Evolutionary conservation across 92 coral and sea anemone genomes (phyloP), one percentile per base, ranked within the genome.

Genomic region (Chrysogorgia sp.): DNA sequence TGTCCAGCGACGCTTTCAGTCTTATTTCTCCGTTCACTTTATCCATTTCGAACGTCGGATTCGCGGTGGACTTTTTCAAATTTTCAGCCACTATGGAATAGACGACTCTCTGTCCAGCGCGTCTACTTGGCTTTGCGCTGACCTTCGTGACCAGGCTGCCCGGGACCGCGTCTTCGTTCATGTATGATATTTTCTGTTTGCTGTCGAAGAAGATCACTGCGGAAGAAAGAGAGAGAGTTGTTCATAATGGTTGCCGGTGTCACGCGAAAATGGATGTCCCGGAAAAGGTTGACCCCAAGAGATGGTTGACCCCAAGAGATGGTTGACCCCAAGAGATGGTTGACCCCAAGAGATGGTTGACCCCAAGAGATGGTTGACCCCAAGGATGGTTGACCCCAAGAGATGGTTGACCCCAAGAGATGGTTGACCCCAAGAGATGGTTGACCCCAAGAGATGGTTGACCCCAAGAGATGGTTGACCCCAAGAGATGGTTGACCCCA

Each of bases 1-100:
- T 84, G 82, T 92, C 92, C 29, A 92, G 82, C 20, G 59, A 24
- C 32, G 88, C 88, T 17, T 64, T 89, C 14, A 92, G 86, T 40
- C 76, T 71, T 63, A 96, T 82, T 33, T 71, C 86, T 13, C 99
- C 99, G 32, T 82, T 84, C 26, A 33, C 49, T 17, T 59, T 58
- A 50, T 96, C 88, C 76, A 96, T 92, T 47, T 83, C 45, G 72
- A 96, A 96, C 45, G 72, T 64, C 33, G 47, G 64, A 56, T 52
- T 45, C 3, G 21, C 22, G 1, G 31, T 15, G 14, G 90, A 40
- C 9, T 90, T 88, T 40, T 76, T 57, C 2, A 96, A 89, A 82
- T 96, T 96, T 66, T 91, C 99, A n/a, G 97, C 81, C 34, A 85
- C 79, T 3, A 96, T 85, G n/a, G 84, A 69, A 84, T 89, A 96